phyloP scores from a whole-genome alignment of 2,888 invertebrate genomes.

The Heliothis peltigera region DNA sequence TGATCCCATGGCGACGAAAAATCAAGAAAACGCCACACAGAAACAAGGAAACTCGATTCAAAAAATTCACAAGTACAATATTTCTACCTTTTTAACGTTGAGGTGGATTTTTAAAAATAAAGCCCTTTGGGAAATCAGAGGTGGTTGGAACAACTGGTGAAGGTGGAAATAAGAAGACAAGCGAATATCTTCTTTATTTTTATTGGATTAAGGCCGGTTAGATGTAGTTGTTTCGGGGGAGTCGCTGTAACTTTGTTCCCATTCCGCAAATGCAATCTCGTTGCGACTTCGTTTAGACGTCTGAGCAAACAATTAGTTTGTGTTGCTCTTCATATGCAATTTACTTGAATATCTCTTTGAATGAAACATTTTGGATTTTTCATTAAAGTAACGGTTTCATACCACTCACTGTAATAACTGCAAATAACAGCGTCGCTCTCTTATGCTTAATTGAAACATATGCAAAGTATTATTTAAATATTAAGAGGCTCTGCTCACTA shows the following conservation, averaged over 20 bases:
- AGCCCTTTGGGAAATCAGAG: slow-evolving; percentile 87
- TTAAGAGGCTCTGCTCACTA: too few relatives aligned
- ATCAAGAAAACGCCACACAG: slow-evolving; percentile 64
- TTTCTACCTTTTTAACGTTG: slow-evolving; percentile 80
- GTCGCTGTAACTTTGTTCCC: slow-evolving; percentile 61
- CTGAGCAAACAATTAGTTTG: slow-evolving; percentile 68
- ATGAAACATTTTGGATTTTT: slow-evolving; percentile 34
- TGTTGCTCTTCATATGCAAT: slow-evolving; percentile 61
- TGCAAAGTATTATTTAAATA: slow-evolving; percentile 1
- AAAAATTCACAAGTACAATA: slow-evolving; percentile 78
- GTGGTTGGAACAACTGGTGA: slow-evolving; percentile 73
- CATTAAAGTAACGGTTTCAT: slow-evolving; percentile 14
- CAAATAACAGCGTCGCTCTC: not conserved
- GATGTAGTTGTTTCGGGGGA: slow-evolving; percentile 44
- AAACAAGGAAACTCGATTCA: slow-evolving; percentile 69
- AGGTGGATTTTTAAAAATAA: slow-evolving; percentile 83
- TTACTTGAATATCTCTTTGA: slow-evolving; percentile 37
- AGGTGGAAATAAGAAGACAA: slow-evolving; percentile 61
- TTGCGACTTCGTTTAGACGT: slow-evolving; percentile 70
- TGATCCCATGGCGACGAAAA: slow-evolving; percentile 68
- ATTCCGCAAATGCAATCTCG: slow-evolving; percentile 73
- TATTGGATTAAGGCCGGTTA: slow-evolving; percentile 54
- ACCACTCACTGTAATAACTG: slow-evolving; percentile 6
- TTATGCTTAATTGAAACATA: slow-evolving; percentile 1
- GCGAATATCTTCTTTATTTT: slow-evolving; percentile 73